Conservation (phyloP, 2,888 invertebrate species). For the Caenorhabditis sp. region DNA sequence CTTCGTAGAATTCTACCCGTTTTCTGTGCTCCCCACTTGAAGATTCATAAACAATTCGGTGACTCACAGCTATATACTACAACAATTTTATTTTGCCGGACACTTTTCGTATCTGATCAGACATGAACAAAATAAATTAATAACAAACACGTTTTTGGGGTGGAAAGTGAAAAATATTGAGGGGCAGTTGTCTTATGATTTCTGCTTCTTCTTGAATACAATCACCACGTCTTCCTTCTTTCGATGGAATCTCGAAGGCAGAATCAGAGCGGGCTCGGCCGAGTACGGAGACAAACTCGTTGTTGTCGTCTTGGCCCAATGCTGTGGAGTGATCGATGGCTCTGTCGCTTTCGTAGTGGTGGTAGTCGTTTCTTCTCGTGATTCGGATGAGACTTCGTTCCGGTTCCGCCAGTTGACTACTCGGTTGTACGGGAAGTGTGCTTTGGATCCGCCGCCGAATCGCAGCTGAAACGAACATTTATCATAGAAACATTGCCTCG, state of each 20-base stretch:
- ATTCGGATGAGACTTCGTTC: constrained; percentile 26
- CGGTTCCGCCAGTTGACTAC: constrained; percentile 40
- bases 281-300: constrained; percentile 48
- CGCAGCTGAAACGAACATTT: constrained; percentile 36
- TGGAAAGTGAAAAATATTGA: neutral
- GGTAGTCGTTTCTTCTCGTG: constrained; percentile 35
- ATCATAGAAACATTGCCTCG: neutral
- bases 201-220: constrained; percentile 62
- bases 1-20: constrained; percentile 31
- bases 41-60: constrained; percentile 61
- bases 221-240: constrained; percentile 60
- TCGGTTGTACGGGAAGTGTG: constrained; percentile 60
- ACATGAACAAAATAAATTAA: constrained; percentile 53
- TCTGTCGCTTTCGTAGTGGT: constrained; percentile 33
- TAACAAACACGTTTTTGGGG: constrained; percentile 26
- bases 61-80: constrained; percentile 23
- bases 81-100: constrained; percentile 10
- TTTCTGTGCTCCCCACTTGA: constrained; percentile 19
- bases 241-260: constrained; percentile 59
- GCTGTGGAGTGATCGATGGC: constrained; percentile 42
- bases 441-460: constrained; percentile 60
- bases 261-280: constrained; percentile 54
- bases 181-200: constrained; percentile 10
- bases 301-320: constrained; percentile 52
- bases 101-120: constrained; percentile 43